Percentiles rank a stretch among this genome's conserved stretches.
Conservation (phyloP, 1,140 invertebrate species). For the Heterodera carotae region DNA sequence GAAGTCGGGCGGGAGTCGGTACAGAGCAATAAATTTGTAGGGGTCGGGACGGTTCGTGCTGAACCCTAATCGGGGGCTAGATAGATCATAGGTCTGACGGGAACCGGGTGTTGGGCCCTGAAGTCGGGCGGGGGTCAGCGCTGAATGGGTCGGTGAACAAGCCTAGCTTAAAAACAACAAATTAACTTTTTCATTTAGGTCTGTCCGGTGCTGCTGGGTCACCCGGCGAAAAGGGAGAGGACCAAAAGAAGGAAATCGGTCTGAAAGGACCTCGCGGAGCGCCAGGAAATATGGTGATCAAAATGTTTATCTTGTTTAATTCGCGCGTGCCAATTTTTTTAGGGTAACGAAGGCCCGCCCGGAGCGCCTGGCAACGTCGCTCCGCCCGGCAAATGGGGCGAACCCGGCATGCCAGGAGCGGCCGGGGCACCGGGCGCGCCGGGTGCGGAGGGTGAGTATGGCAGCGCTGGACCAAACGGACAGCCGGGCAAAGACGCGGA, state of each 20-base stretch:
- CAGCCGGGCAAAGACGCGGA: constrained; percentile 24
- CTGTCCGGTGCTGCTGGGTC: constrained; percentile 40
- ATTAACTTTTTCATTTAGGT: neutral
- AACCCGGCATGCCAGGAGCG: constrained; percentile 32
- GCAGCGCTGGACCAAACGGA: constrained; percentile 25
- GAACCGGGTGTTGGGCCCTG: too few relatives aligned
- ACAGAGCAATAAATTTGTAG: too few relatives aligned
- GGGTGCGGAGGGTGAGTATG: constrained; percentile 39
- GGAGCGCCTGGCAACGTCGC: neutral
- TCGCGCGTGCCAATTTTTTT: neutral
- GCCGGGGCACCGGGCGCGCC: constrained; percentile 23
- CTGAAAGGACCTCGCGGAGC: constrained; percentile 44
- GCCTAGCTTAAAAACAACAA: neutral
- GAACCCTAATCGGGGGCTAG: too few relatives aligned
- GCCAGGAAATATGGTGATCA: constrained; percentile 33
- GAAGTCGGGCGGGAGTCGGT: too few relatives aligned
- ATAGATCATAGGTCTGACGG: too few relatives aligned
- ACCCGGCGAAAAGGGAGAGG: constrained; percentile 43
- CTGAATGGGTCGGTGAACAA: too few relatives aligned
- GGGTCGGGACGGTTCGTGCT: too few relatives aligned
- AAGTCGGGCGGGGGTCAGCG: too few relatives aligned
- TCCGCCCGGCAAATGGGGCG: constrained; percentile 26
- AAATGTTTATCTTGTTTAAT: neutral
- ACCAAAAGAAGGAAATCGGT: constrained; percentile 52
- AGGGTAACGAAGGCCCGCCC: neutral